These are phyloP conservation scores for Smutsia gigantea DNA, from an alignment of 2,797 vertebrate species.

Conservation along the genomic window DNA sequence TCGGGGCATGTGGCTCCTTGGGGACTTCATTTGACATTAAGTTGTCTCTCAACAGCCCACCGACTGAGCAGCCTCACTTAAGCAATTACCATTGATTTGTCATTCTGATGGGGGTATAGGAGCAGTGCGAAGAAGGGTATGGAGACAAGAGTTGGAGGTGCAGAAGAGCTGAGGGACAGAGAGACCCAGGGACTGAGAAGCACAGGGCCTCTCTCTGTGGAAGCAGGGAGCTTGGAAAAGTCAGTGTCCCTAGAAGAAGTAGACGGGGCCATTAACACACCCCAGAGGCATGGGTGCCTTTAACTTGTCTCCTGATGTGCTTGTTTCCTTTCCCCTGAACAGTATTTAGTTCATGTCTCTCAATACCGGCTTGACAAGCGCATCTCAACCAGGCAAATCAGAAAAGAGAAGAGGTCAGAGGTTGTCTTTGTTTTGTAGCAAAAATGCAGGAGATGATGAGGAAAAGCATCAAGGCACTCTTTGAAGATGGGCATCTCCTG, in stretches of 20 bases:
- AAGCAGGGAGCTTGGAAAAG: not conserved
- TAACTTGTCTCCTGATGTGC: not conserved
- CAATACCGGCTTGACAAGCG: conserved; percentile 45
- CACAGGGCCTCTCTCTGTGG: not conserved
- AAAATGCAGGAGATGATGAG: conserved; percentile 54
- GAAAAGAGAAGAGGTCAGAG: conserved; percentile 42
- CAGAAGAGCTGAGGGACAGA: not conserved
- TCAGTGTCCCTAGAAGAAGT: not conserved
- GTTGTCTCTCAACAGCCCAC: conserved; percentile 66
- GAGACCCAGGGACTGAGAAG: not conserved
- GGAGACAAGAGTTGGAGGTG: not conserved
- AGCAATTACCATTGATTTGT: conserved; percentile 71
- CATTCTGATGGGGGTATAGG: not conserved
- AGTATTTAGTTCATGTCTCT: not conserved
- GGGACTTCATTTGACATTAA: conserved; percentile 74
- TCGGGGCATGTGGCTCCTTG: conserved; percentile 53
- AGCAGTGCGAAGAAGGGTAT: not conserved
- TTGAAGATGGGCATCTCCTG: conserved; percentile 55
- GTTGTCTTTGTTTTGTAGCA: conserved; percentile 49
- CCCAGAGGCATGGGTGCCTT: not conserved
- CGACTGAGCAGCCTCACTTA: conserved; percentile 72
- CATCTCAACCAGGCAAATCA: conserved; percentile 51
- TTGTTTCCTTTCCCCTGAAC: not conserved
- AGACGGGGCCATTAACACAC: not conserved
- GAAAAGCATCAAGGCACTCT: conserved; percentile 34